phyloP scores from a whole-genome alignment of 2,113 vertebrate species.

The Hylia prasina region DNA sequence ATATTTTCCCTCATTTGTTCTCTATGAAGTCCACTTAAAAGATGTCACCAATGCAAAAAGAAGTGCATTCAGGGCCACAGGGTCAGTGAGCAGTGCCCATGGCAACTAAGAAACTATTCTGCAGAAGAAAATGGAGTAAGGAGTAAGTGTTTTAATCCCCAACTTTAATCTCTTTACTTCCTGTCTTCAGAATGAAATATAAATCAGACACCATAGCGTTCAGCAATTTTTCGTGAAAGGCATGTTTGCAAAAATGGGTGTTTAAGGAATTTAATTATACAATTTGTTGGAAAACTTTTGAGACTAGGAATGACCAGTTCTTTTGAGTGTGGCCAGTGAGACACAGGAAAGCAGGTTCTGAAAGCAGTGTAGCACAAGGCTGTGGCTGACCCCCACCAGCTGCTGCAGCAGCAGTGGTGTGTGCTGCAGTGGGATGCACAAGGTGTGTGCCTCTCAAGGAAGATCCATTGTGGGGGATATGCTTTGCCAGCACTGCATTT shows the following conservation, averaged over 20 bases:
- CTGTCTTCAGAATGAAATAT: constrained; percentile 79
- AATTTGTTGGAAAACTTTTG: constrained; percentile 74
- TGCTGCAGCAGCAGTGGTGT: not conserved
- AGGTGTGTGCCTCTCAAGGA: not conserved
- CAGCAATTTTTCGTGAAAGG: constrained; percentile 74
- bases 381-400: not conserved
- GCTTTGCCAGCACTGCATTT: not conserved
- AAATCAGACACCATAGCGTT: constrained; percentile 69
- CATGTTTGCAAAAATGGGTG: constrained; percentile 66
- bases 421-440: not conserved
- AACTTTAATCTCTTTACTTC: constrained; percentile 78
- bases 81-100: constrained; percentile 72
- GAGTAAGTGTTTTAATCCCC: constrained; percentile 79
- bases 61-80: constrained; percentile 49
- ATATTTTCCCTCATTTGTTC: constrained; percentile 59
- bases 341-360: constrained; percentile 53
- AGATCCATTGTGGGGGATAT: fast-evolving
- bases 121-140: constrained; percentile 67
- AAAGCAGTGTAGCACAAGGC: constrained; percentile 21
- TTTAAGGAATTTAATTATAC: constrained; percentile 75
- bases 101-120: constrained; percentile 74
- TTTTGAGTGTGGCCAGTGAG: constrained; percentile 58
- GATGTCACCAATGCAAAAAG: constrained; percentile 68
- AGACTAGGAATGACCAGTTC: constrained; percentile 54
- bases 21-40: constrained; percentile 64